Evolutionary conservation across 2,888 invertebrate species (phyloP).

Genomic region (Cantharis rufa): DNA sequence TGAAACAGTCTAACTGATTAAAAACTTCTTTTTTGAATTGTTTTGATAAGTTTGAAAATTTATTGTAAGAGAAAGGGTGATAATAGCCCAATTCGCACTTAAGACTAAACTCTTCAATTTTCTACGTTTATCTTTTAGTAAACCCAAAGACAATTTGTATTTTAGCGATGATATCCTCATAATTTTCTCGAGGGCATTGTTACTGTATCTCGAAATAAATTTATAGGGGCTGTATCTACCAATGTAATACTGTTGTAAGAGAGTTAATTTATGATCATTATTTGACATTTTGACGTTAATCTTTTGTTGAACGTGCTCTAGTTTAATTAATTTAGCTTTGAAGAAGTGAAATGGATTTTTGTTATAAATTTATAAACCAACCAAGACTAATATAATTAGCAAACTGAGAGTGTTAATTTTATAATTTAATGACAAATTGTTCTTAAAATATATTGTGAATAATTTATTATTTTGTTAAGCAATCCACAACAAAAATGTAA

Average conservation of each 20-base stretch:
- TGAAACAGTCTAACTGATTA: no score
- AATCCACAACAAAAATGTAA: neutral
- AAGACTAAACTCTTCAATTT: neutral
- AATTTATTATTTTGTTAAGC: neutral
- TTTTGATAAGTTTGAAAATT: neutral
- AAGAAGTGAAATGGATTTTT: constrained; percentile 10
- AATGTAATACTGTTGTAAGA: constrained; percentile 9
- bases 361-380: neutral
- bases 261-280: constrained; percentile 14
- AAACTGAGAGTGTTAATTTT: neutral
- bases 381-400: neutral
- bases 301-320: constrained; percentile 13
- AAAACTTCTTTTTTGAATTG: no score
- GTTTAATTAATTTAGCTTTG: constrained; percentile 12
- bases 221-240: constrained; percentile 7
- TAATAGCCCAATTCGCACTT: neutral
- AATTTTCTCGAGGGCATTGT: constrained; percentile 17
- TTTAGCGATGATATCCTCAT: neutral
- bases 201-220: neutral
- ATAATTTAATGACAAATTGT: neutral
- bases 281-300: constrained; percentile 16
- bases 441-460: neutral
- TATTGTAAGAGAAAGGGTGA: neutral
- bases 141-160: neutral
- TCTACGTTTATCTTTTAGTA: neutral